phyloP scores from a whole-genome alignment of 2,888 invertebrate genomes.

The Pecten maximus region DNA sequence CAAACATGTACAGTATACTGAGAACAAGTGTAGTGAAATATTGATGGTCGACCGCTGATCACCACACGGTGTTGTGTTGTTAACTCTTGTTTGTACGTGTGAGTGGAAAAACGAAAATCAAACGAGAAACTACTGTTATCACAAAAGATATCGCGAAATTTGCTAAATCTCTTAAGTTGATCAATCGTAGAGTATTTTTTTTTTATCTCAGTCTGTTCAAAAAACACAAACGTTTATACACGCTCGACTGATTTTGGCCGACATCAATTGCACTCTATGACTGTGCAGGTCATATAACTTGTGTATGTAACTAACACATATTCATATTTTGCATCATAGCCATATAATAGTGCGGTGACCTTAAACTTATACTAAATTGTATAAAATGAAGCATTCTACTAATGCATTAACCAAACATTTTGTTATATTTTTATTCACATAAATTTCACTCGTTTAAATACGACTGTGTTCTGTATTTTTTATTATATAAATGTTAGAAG shows the following conservation, averaged over 20 bases:
- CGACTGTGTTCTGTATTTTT: not conserved
- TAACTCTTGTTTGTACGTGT: constrained; percentile 23
- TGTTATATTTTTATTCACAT: not conserved
- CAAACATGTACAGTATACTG: not conserved
- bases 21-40: constrained; percentile 9
- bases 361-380: not conserved
- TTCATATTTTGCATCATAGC: not conserved
- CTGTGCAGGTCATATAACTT: not conserved
- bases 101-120: constrained; percentile 20
- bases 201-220: not conserved
- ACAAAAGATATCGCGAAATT: constrained; percentile 13
- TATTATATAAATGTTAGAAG: not conserved
- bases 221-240: constrained; percentile 4
- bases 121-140: constrained; percentile 24
- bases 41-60: not conserved
- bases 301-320: not conserved
- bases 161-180: not conserved
- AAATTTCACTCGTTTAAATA: not conserved
- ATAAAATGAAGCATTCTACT: not conserved
- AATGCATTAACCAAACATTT: not conserved
- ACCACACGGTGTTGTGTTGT: not conserved
- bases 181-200: not conserved
- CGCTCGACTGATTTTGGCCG: not conserved
- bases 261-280: not conserved
- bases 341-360: not conserved